Conservation (phyloP, 2,113 vertebrate species). For the Anoura caudifer region DNA sequence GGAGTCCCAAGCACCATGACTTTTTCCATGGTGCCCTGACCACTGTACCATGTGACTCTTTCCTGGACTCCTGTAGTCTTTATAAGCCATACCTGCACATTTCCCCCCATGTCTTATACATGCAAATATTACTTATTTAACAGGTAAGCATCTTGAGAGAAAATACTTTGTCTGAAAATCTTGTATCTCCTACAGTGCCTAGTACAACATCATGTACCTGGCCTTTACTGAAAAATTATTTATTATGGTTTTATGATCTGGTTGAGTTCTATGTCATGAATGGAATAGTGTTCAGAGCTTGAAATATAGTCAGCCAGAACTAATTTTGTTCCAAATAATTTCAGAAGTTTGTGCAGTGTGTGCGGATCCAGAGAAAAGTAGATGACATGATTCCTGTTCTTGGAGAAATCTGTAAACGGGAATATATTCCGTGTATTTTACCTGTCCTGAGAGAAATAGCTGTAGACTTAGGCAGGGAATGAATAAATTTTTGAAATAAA, state of each 20-base stretch:
- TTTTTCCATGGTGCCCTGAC: not conserved
- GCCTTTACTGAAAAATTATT: not conserved
- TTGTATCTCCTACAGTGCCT: not conserved
- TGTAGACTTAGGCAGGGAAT: constrained; percentile 9
- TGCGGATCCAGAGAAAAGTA: not conserved
- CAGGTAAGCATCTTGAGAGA: not conserved
- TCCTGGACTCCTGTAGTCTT: not conserved
- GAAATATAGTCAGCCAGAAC: not conserved
- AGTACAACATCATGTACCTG: not conserved
- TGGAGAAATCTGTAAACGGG: not conserved
- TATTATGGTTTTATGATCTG: constrained; percentile 18
- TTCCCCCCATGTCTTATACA: not conserved
- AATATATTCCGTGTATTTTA: constrained; percentile 7
- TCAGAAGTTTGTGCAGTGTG: not conserved
- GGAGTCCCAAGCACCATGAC: not conserved
- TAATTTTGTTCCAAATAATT: constrained; percentile 2
- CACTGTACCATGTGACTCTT: not conserved
- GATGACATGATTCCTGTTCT: not conserved
- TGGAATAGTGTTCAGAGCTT: not conserved
- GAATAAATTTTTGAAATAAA: constrained; percentile 46
- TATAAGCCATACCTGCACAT: not conserved
- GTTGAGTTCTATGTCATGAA: not conserved
- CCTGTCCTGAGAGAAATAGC: constrained; percentile 18
- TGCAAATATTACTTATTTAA: not conserved
- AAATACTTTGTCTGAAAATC: not conserved